Conservation (phyloP, 2,113 vertebrate species). For the Lampris megalopsis region DNA sequence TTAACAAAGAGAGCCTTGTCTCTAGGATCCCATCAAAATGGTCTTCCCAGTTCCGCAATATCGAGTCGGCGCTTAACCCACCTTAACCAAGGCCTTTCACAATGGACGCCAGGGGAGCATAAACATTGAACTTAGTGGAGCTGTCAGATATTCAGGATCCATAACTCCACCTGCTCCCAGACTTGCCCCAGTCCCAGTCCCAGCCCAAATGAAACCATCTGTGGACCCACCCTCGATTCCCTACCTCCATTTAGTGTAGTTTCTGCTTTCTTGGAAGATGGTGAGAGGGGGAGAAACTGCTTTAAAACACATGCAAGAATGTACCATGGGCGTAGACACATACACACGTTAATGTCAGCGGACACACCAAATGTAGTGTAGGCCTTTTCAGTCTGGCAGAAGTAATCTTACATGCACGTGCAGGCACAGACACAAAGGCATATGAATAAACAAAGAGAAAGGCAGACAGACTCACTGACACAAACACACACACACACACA, state of each 20-base stretch:
- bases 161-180: slow-evolving; percentile 64
- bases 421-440: slow-evolving; percentile 10
- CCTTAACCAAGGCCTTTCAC: slow-evolving; percentile 31
- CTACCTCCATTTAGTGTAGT: slow-evolving; percentile 46
- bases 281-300: slow-evolving; percentile 72
- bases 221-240: slow-evolving; percentile 43
- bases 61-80: slow-evolving; percentile 53
- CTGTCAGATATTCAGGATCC: slow-evolving; percentile 69
- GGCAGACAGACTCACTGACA: neutral
- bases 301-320: slow-evolving; percentile 61
- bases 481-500: neutral
- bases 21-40: slow-evolving; percentile 17
- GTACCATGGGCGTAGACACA: neutral
- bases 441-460: neutral
- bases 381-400: slow-evolving; percentile 33
- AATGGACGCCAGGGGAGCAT: slow-evolving; percentile 52
- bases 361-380: slow-evolving; percentile 26
- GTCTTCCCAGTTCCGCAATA: slow-evolving; percentile 35
- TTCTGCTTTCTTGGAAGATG: slow-evolving; percentile 61
- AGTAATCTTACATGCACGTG: slow-evolving; percentile 19
- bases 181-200: slow-evolving; percentile 32
- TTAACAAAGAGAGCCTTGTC: slow-evolving; percentile 1
- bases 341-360: slow-evolving; percentile 28
- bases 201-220: slow-evolving; percentile 27
- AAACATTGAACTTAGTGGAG: slow-evolving; percentile 56